phyloP scores from a whole-genome alignment of 1,140 invertebrate genomes.

The Chelonus insularis region DNA sequence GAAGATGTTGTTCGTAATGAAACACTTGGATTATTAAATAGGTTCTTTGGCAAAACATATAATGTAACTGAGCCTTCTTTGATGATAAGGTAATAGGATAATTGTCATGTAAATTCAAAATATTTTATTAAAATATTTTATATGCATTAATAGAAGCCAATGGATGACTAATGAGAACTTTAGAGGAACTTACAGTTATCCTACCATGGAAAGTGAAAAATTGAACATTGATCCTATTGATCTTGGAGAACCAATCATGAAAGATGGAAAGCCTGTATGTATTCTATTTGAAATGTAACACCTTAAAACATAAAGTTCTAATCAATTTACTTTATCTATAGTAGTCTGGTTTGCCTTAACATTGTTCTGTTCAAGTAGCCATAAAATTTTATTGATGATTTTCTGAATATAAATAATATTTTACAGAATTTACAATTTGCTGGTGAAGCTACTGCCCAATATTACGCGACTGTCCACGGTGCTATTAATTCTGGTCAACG shows the following conservation, averaged over 20 bases:
- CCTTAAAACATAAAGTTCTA: too few species aligned
- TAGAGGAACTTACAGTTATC: conserved; percentile 72
- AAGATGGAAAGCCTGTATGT: conserved; percentile 42
- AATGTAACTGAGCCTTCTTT: conserved; percentile 60
- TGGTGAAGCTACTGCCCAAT: conserved; percentile 71
- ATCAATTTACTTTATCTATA: too few species aligned
- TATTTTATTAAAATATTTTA: background rate
- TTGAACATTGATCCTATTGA: conserved; percentile 31
- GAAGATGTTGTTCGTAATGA: conserved; percentile 57
- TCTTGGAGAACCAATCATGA: conserved; percentile 43
- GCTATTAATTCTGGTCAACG: conserved; percentile 77
- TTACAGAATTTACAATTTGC: too few species aligned
- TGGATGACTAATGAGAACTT: conserved; percentile 73
- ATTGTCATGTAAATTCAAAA: background rate
- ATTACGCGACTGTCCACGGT: conserved; percentile 79
- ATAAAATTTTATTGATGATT: too few species aligned
- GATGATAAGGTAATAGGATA: conserved; percentile 42
- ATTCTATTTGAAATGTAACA: too few species aligned
- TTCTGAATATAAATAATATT: too few species aligned
- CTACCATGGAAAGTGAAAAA: conserved; percentile 59
- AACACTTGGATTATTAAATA: conserved; percentile 54
- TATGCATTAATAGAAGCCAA: conserved; percentile 59
- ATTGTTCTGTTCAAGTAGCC: too few species aligned
- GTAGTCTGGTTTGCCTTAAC: too few species aligned
- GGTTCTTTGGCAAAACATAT: conserved; percentile 55